Evolutionary conservation across 2,113 vertebrate species (phyloP).

Genomic region (Chaetodon trifascialis): DNA sequence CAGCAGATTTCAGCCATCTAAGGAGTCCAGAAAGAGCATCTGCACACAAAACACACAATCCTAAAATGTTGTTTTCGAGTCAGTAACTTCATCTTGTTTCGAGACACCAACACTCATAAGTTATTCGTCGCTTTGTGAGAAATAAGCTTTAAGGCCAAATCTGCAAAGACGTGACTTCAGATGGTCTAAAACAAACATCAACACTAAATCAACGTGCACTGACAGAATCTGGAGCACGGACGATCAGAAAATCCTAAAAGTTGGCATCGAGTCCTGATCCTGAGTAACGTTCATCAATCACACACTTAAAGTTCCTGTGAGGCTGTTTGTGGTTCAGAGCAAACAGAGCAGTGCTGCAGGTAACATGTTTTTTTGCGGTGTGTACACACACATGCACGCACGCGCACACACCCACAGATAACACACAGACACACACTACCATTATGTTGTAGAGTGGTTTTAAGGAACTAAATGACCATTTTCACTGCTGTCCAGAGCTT

Average conservation of each 20-base stretch:
- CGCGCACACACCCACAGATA: not conserved
- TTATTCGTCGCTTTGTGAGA: not conserved
- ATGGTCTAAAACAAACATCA: not conserved
- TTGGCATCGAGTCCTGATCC: too few species aligned
- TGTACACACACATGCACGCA: not conserved
- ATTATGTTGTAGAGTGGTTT: conserved; percentile 19
- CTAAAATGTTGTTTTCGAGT: not conserved
- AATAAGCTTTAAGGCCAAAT: not conserved
- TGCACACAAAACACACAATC: not conserved
- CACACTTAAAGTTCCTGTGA: too few species aligned
- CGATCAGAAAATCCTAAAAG: not conserved
- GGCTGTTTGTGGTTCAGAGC: not conserved
- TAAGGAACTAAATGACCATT: conserved; percentile 28
- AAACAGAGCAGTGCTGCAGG: not conserved
- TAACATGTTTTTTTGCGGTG: not conserved
- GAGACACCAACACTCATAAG: too few species aligned
- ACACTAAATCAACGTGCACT: not conserved
- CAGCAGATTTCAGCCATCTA: conserved; percentile 13
- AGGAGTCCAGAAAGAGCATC: conserved; percentile 9
- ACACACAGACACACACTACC: not conserved
- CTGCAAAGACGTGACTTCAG: not conserved
- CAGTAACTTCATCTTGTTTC: not conserved
- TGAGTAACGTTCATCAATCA: too few species aligned
- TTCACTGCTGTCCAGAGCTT: conserved; percentile 32
- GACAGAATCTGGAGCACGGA: not conserved